phyloP scores from a whole-genome alignment of 37 sponge, comb jelly and placozoan species.

The Aphrocallistes beatrix region DNA sequence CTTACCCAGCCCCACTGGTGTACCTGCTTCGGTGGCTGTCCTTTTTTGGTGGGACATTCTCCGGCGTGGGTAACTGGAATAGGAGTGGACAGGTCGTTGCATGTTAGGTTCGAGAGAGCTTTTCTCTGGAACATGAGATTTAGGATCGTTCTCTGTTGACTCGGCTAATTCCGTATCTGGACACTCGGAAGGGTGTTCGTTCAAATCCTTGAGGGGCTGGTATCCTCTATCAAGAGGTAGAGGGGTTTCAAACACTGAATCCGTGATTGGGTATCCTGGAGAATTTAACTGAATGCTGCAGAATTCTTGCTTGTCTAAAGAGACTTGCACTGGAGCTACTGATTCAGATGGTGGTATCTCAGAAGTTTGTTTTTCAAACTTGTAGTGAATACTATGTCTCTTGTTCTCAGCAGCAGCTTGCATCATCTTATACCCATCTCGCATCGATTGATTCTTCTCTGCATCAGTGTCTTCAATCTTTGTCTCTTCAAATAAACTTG shows the following conservation, averaged over 20 bases:
- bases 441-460: background rate
- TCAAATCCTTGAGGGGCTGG: background rate
- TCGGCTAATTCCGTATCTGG: background rate
- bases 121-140: background rate
- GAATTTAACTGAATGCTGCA: background rate
- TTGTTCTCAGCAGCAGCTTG: background rate
- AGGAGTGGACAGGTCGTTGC: background rate
- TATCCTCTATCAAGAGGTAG: background rate
- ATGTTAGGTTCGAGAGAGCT: background rate
- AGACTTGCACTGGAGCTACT: too few species aligned
- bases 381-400: background rate
- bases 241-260: background rate
- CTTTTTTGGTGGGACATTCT: background rate
- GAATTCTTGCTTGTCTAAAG: background rate
- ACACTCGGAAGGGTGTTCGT: background rate
- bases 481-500: background rate
- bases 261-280: background rate
- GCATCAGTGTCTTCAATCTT: background rate
- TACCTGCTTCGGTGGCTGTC: background rate
- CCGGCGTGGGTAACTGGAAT: background rate
- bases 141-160: background rate
- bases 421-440: background rate
- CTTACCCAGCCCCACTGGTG: background rate
- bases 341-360: too few species aligned
- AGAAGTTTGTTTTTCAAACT: background rate